phyloP scores from a whole-genome alignment of 1,140 invertebrate genomes.

The Achatina immaculata region DNA sequence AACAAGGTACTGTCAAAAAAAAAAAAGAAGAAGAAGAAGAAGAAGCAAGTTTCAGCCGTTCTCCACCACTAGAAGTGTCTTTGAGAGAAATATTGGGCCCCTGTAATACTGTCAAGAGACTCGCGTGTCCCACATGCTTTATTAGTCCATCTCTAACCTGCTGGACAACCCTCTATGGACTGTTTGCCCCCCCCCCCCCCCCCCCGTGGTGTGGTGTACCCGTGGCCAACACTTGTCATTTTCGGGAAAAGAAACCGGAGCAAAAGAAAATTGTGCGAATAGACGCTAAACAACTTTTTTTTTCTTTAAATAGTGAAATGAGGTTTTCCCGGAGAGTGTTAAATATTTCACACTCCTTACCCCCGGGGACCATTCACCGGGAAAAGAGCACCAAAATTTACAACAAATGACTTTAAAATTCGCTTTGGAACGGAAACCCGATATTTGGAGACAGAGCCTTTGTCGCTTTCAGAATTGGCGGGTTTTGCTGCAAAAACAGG shows the following conservation, averaged over 20 bases:
- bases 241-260: neutral
- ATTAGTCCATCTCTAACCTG: neutral
- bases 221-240: too few relatives aligned
- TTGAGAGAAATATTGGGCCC: too few relatives aligned
- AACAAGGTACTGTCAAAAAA: too few relatives aligned
- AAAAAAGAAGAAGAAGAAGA: too few relatives aligned
- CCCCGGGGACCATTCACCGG: neutral
- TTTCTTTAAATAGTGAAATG: too few relatives aligned
- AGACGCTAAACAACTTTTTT: too few relatives aligned
- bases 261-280: neutral
- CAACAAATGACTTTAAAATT: conserved; percentile 26
- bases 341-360: neutral
- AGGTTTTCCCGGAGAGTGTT: neutral
- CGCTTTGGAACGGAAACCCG: conserved; percentile 20
- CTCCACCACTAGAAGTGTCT: too few relatives aligned
- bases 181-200: neutral
- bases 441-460: conserved; percentile 31
- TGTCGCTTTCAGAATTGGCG: neutral
- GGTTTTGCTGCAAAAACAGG: neutral
- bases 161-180: neutral
- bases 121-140: conserved; percentile 6
- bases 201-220: too few relatives aligned
- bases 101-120: neutral
- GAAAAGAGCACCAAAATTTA: conserved; percentile 30
- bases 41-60: too few relatives aligned